Percentiles rank a stretch among this genome's conserved stretches.
phyloP scores from a whole-genome alignment of 2,113 vertebrate genomes.

The Amphiprion percula region DNA sequence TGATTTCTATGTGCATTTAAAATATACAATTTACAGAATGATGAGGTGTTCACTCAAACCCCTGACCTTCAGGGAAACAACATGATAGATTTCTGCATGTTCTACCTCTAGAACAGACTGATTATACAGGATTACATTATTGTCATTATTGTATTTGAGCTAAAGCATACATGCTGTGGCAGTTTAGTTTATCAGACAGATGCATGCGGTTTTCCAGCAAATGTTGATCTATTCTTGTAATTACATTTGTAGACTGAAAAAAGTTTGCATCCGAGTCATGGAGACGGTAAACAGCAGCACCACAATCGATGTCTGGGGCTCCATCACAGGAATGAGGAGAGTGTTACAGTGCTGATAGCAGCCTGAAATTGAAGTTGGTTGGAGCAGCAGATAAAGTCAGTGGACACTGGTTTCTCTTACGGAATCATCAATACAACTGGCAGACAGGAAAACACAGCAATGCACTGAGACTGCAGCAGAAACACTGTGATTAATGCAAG shows the following conservation, averaged over 20 bases:
- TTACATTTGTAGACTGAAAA: not conserved
- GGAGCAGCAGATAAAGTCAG: slow-evolving; percentile 12
- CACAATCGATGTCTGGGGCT: slow-evolving; percentile 12
- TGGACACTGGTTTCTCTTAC: not conserved
- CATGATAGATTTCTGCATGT: too few relatives aligned
- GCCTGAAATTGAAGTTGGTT: slow-evolving; percentile 3
- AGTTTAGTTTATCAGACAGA: too few relatives aligned
- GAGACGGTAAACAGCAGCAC: not conserved
- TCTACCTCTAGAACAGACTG: too few relatives aligned
- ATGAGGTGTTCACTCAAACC: too few relatives aligned
- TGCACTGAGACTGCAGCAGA: not conserved
- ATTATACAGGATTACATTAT: too few relatives aligned
- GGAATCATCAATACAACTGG: not conserved
- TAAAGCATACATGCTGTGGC: too few relatives aligned
- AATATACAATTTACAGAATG: too few relatives aligned
- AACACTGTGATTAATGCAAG: not conserved
- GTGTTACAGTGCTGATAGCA: slow-evolving; percentile 11
- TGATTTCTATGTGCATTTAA: too few relatives aligned
- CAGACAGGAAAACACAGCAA: not conserved
- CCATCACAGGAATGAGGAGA: not conserved
- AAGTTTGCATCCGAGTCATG: not conserved
- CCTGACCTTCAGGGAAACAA: too few relatives aligned
- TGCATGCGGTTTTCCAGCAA: not conserved
- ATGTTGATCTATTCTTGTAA: not conserved
- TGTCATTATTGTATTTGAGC: too few relatives aligned